Conservation (phyloP, 2,797 vertebrate species). For the Paguma larvata region DNA sequence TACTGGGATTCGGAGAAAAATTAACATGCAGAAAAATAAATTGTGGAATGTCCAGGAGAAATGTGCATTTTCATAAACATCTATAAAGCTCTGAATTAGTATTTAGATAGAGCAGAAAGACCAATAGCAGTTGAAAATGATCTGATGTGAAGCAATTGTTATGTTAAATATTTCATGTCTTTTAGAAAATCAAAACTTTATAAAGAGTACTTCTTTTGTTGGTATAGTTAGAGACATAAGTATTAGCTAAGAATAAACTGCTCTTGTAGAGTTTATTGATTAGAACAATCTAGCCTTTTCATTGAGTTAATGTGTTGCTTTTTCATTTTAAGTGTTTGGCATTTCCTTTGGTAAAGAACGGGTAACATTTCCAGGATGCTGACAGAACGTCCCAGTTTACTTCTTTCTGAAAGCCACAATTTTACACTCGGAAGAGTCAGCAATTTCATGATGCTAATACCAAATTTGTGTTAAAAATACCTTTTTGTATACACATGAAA, state of each 20-base stretch:
- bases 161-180: conserved; percentile 70
- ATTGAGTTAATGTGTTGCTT: conserved; percentile 62
- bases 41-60: not conserved
- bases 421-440: conserved; percentile 85
- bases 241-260: conserved; percentile 34
- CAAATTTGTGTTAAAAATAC: conserved; percentile 87
- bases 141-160: conserved; percentile 30
- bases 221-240: conserved; percentile 4
- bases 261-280: conserved; percentile 36
- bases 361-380: conserved; percentile 74
- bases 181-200: conserved; percentile 36
- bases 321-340: conserved; percentile 79
- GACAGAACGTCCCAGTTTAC: conserved; percentile 81
- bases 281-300: conserved; percentile 25
- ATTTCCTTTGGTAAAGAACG: conserved; percentile 75
- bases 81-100: not conserved
- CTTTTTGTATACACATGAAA: conserved; percentile 80
- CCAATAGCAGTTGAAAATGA: conserved; percentile 65
- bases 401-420: conserved; percentile 84
- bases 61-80: not conserved
- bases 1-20: not conserved
- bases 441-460: conserved; percentile 85
- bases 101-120: not conserved
- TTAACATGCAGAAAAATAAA: not conserved
- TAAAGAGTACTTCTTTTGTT: not conserved